These are phyloP conservation scores for Drosophila subsilvestris DNA, from an alignment of 2,888 invertebrate species.

Conservation along the genomic window DNA sequence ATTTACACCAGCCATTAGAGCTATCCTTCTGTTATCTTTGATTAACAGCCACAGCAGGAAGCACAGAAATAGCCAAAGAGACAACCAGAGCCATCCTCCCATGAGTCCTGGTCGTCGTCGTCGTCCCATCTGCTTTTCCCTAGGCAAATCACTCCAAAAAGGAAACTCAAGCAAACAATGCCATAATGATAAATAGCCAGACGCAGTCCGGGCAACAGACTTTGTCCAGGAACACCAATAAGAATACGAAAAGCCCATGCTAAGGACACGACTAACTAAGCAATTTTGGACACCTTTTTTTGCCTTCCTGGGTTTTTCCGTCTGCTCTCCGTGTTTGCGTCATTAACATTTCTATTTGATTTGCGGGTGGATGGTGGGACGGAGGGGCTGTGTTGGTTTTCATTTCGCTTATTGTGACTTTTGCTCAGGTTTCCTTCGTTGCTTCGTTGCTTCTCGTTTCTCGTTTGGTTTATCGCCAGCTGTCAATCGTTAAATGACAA, in stretches of 20 bases:
- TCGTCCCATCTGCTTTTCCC: slow-evolving; percentile 60
- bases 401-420: slow-evolving; percentile 35
- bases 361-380: slow-evolving; percentile 18
- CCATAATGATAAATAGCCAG: slow-evolving; percentile 75
- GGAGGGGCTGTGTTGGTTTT: not conserved
- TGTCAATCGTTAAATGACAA: slow-evolving; percentile 80
- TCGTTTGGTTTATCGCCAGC: slow-evolving; percentile 60
- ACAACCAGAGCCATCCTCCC: slow-evolving; percentile 10
- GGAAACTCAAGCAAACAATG: slow-evolving; percentile 62
- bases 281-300: slow-evolving; percentile 73
- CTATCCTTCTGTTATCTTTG: slow-evolving; percentile 50
- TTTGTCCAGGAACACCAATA: not conserved
- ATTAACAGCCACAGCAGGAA: slow-evolving; percentile 55
- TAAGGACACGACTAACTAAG: slow-evolving; percentile 28
- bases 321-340: slow-evolving; percentile 28
- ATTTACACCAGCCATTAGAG: slow-evolving; percentile 12
- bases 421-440: slow-evolving; percentile 24
- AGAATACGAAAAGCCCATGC: slow-evolving; percentile 10
- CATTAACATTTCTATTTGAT: slow-evolving; percentile 75
- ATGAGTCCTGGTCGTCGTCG: not conserved
- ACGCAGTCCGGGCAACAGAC: slow-evolving; percentile 4
- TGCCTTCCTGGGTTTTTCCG: not conserved
- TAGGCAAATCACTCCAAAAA: slow-evolving; percentile 64
- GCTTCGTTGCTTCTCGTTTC: slow-evolving; percentile 40
- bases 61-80: slow-evolving; percentile 41